Conservation (phyloP, 2,797 vertebrate genomes). For the Brotula barbata region DNA sequence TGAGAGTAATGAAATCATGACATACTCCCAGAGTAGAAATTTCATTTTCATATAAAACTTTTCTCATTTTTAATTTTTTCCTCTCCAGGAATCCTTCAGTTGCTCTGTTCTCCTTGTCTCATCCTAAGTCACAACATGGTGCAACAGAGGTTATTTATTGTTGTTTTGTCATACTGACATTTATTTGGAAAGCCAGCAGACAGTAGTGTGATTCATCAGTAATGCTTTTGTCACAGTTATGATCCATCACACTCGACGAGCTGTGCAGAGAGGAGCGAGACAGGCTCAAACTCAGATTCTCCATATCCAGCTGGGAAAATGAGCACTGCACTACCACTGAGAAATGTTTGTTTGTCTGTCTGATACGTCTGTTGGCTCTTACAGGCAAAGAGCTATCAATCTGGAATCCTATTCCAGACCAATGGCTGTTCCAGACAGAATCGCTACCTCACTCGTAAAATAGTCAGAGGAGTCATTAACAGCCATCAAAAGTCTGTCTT, state of each 20-base stretch:
- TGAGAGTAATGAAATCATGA: no score
- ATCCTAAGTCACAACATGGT: constrained; percentile 19
- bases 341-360: constrained; percentile 21
- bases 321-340: not conserved
- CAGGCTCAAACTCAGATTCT: constrained; percentile 5
- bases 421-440: not conserved
- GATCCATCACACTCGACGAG: constrained; percentile 38
- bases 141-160: constrained; percentile 39
- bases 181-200: constrained; percentile 44
- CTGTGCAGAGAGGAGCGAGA: constrained; percentile 32
- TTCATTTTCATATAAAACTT: constrained; percentile 11
- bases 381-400: constrained; percentile 12
- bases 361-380: constrained; percentile 24
- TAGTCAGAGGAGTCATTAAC: not conserved
- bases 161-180: constrained; percentile 38
- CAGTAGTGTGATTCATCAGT: constrained; percentile 41
- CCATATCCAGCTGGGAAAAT: constrained; percentile 7
- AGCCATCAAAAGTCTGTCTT: constrained; percentile 11
- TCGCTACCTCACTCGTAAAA: not conserved
- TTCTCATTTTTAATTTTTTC: constrained; percentile 27
- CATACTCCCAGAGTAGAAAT: not conserved
- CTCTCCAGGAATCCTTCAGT: constrained; percentile 23
- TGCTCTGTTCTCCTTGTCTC: constrained; percentile 22
- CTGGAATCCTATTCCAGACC: not conserved
- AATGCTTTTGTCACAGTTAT: constrained; percentile 50